Evolutionary conservation across 2,797 vertebrate genomes (phyloP).

Genomic region (Chanos chanos): DNA sequence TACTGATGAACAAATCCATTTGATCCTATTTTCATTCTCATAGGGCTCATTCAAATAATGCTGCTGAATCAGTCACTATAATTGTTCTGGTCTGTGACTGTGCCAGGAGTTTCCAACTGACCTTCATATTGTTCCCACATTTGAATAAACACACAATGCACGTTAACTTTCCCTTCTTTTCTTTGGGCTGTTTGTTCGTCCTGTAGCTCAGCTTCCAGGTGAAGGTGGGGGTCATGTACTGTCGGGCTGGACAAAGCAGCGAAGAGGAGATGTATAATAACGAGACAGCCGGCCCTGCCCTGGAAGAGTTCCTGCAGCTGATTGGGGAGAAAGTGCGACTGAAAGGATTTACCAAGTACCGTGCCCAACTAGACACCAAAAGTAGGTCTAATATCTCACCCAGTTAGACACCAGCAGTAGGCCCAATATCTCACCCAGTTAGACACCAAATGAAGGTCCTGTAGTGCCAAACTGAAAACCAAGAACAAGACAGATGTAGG

Average conservation of each 20-base stretch:
- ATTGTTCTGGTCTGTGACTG: too few relatives aligned
- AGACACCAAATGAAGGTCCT: conserved; percentile 77
- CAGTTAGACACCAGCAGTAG: conserved; percentile 76
- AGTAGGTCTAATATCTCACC: conserved; percentile 65
- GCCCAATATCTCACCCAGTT: not conserved
- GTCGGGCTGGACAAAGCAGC: conserved; percentile 89
- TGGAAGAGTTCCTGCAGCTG: conserved; percentile 96
- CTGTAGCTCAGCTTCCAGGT: conserved; percentile 97
- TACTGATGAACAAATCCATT: too few relatives aligned
- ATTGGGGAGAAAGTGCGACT: conserved; percentile 92
- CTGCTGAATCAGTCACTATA: too few relatives aligned
- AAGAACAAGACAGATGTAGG: too few relatives aligned
- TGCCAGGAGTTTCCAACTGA: not conserved
- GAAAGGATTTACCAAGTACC: conserved; percentile 94
- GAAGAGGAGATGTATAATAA: conserved; percentile 99
- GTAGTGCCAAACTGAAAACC: too few relatives aligned
- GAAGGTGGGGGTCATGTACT: conserved; percentile 98
- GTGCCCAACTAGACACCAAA: conserved; percentile 94
- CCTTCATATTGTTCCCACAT: not conserved
- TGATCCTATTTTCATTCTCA: too few relatives aligned
- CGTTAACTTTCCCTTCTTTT: not conserved
- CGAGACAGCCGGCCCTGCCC: conserved; percentile 85
- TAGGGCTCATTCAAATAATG: too few relatives aligned
- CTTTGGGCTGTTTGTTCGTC: conserved; percentile 25
- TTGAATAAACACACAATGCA: too few relatives aligned